These are phyloP conservation scores for Propithecus coquereli DNA, from an alignment of 2,113 vertebrate species.

Conservation along the genomic window DNA sequence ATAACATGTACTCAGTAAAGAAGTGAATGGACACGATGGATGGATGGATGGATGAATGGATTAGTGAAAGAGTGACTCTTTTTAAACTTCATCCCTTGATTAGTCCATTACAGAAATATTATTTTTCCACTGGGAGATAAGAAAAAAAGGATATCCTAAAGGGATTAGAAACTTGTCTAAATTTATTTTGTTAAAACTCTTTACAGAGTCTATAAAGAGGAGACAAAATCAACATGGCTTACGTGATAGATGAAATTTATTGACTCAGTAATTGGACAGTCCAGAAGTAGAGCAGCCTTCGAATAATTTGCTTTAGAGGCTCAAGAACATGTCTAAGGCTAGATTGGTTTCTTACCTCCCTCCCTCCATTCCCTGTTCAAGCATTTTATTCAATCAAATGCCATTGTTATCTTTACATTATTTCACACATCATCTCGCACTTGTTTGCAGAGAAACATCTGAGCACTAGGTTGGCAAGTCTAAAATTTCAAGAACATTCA, in stretches of 20 bases:
- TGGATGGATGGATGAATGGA: not conserved
- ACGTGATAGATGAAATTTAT: not conserved
- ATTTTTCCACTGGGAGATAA: not conserved
- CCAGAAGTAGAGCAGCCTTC: not conserved
- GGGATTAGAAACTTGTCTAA: not conserved
- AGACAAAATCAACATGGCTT: not conserved
- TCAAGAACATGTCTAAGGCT: not conserved
- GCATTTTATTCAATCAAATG: slow-evolving; percentile 70
- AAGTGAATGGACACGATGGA: not conserved
- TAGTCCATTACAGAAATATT: not conserved
- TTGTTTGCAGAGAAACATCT: slow-evolving; percentile 8
- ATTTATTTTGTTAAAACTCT: not conserved
- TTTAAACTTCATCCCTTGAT: not conserved
- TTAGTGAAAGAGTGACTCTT: not conserved
- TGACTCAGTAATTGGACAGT: not conserved
- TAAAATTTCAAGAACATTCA: slow-evolving; percentile 28
- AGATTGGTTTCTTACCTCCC: not conserved
- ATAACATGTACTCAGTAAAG: not conserved
- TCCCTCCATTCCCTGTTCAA: slow-evolving; percentile 1
- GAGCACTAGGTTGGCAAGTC: not conserved
- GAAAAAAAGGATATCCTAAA: not conserved
- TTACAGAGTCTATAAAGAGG: not conserved
- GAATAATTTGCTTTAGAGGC: not conserved
- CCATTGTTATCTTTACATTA: slow-evolving; percentile 15
- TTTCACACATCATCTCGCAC: not conserved